phyloP scores from a whole-genome alignment of 2,888 invertebrate genomes.

The Oithona nana region DNA sequence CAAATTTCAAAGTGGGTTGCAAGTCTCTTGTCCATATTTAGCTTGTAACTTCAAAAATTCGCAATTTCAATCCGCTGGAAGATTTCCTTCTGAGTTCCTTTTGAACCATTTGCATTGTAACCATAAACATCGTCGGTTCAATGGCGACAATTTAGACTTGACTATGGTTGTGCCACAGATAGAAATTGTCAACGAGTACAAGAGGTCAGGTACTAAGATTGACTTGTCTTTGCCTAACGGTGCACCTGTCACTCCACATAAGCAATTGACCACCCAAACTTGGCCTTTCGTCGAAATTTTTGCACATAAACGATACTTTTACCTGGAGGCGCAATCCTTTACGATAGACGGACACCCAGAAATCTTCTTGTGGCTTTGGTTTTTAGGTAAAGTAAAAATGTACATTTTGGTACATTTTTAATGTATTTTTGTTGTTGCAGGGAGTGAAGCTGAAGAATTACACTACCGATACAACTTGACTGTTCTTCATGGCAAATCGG shows the following conservation, averaged over 20 bases:
- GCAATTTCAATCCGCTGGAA: slow-evolving; percentile 14
- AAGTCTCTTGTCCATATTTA: slow-evolving; percentile 13
- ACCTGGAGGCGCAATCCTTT: slow-evolving; percentile 15
- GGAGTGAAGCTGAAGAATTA: slow-evolving; percentile 8
- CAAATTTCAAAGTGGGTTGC: slow-evolving; percentile 9
- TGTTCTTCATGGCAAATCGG: slow-evolving; percentile 15
- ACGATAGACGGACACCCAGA: slow-evolving; percentile 14
- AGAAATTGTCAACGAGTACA: neutral
- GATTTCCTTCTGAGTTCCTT: slow-evolving; percentile 15
- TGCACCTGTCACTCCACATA: neutral
- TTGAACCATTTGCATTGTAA: slow-evolving; percentile 14
- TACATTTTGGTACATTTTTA: too few relatives aligned
- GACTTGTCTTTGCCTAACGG: neutral
- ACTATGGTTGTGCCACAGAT: slow-evolving; percentile 16
- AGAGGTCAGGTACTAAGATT: neutral
- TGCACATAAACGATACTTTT: slow-evolving; percentile 13
- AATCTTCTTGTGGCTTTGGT: slow-evolving; percentile 16
- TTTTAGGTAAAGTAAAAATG: slow-evolving; percentile 16
- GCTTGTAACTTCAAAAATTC: slow-evolving; percentile 15
- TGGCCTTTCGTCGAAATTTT: slow-evolving; percentile 16
- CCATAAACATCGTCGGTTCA: slow-evolving; percentile 11
- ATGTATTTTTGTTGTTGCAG: neutral
- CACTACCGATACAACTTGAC: slow-evolving; percentile 13
- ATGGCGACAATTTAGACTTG: slow-evolving; percentile 12
- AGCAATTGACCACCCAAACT: neutral